Evolutionary conservation across 2,888 invertebrate genomes (phyloP), one percentile per base, ranked within the genome.

Genomic region (Bellardia pandia): DNA sequence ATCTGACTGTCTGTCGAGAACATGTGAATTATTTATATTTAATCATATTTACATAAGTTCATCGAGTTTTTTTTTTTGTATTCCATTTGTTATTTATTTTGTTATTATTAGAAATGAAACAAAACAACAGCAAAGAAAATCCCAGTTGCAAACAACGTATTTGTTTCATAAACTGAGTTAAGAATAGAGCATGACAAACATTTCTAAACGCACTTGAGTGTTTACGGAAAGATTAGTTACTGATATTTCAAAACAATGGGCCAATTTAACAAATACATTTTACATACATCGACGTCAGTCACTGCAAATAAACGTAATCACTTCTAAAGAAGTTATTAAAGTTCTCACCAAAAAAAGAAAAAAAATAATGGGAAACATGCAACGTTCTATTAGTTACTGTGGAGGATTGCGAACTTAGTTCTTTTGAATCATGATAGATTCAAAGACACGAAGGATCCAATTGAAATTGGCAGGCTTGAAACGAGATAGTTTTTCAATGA

Each of bases 41-140:
- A 66, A 76, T 82, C 82, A 62, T 16, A 51, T 81, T 81, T 66
- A 81, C 40, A 74, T 74, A 74, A 72, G 72, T 81, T 81, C 53
- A 72, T 80, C 71, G 42, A 62, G 56, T 60, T 66, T 37, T 64
- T 60, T 4, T 60, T 13, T 58, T 33, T 64, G n/a, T 23, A 23
- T 23, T 23, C 23, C 23, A 23, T 75, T 62, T 30, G 30, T 74
- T 74, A 16, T 56, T 7, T 16, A 9, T 75, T 75, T 62, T 30
- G 30, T 74, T 74, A 16, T 56, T 7, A 37, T 16, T 75, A 48
- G 69, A 60, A 76, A 62, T 69, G 42, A 71, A 64, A 53, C n/a
- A 66, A 48, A 51, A 56, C 45, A 45, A 45, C 7, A 37, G 5
- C 51, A 51, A 53, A 3, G 2, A 23, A 77, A 71, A 51, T 48